These are phyloP conservation scores for Sciurus vulgaris DNA, from an alignment of 2,797 vertebrate species.

Conservation along the genomic window DNA sequence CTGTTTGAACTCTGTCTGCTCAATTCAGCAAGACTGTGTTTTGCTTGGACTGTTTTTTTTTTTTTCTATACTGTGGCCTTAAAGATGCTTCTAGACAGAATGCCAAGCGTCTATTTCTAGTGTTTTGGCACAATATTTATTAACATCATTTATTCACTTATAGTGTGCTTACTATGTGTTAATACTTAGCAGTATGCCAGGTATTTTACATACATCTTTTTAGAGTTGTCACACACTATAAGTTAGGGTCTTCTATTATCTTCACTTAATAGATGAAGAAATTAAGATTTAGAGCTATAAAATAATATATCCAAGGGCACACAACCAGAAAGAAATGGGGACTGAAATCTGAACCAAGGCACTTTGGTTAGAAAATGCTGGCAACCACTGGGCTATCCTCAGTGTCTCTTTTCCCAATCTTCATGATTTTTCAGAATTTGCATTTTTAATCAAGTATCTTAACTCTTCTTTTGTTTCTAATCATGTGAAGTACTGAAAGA, in stretches of 20 bases:
- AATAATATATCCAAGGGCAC: background rate
- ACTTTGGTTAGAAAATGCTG: conserved; percentile 48
- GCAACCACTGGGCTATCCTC: background rate
- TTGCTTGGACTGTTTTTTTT: background rate
- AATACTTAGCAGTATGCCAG: background rate
- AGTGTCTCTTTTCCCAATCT: background rate
- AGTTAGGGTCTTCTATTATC: background rate
- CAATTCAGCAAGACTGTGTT: background rate
- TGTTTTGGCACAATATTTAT: background rate
- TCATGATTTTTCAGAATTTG: background rate
- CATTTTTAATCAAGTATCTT: background rate
- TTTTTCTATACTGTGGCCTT: fast-evolving
- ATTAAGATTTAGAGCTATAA: background rate
- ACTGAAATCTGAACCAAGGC: background rate
- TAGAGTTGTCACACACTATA: background rate
- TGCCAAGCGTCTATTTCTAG: background rate
- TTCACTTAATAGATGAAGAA: conserved; percentile 37
- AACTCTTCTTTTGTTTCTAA: conserved; percentile 10
- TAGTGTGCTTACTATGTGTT: background rate
- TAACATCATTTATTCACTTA: background rate
- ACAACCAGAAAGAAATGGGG: background rate
- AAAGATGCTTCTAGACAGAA: background rate
- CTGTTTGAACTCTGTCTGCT: background rate
- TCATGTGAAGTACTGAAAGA: background rate
- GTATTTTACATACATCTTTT: background rate